These are phyloP conservation scores for Paracentrotus lividus DNA, from an alignment of 53 echinoderm and acorn worm species.

Conservation along the genomic window DNA sequence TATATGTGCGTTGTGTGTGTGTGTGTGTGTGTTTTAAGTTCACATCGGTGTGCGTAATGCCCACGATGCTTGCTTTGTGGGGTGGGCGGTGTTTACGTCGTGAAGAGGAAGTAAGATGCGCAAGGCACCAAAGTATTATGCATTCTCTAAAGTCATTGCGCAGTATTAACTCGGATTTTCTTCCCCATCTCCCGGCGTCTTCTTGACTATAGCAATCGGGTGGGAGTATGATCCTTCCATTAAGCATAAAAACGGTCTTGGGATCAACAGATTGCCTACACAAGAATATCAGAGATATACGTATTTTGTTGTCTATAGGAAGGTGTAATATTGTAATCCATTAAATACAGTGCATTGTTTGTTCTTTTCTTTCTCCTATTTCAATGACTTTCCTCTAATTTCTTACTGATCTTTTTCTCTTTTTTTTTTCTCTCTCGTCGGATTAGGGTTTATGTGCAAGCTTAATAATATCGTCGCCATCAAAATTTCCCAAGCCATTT, in stretches of 20 bases:
- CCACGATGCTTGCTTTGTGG: not conserved
- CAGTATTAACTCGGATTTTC: conserved; percentile 23
- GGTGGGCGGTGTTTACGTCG: conserved; percentile 9
- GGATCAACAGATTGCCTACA: conserved; percentile 8
- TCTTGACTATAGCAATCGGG: not conserved
- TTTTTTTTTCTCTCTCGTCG: too few relatives aligned
- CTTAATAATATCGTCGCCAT: too few relatives aligned
- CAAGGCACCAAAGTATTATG: not conserved
- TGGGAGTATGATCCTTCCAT: conserved; percentile 33
- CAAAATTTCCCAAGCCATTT: too few relatives aligned
- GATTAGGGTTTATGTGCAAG: too few relatives aligned
- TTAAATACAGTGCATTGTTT: too few relatives aligned
- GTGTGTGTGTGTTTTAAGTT: not conserved
- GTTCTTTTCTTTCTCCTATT: too few relatives aligned
- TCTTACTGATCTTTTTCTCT: too few relatives aligned
- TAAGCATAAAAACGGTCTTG: conserved; percentile 21
- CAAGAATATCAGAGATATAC: not conserved
- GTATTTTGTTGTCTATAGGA: not conserved
- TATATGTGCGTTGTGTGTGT: conserved; percentile 8
- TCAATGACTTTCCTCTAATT: too few relatives aligned
- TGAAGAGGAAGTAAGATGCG: not conserved
- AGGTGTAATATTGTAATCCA: not conserved
- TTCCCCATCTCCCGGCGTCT: not conserved
- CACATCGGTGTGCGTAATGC: not conserved
- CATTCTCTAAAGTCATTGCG: not conserved